phyloP scores from a whole-genome alignment of 2,113 vertebrate species.

The Anguilla japonica region DNA sequence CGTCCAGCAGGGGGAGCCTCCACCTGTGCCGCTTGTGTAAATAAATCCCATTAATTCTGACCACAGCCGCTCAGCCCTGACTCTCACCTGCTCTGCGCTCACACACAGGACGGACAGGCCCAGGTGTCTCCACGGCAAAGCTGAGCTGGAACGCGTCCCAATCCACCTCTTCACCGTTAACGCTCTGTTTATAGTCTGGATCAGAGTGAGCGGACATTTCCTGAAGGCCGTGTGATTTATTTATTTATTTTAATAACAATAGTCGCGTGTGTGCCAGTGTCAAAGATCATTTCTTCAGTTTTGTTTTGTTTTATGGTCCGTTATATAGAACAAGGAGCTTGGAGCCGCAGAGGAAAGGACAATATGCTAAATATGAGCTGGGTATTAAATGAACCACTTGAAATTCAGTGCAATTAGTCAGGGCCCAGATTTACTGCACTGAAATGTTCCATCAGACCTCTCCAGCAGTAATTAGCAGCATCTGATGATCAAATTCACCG shows the following conservation, averaged over 20 bases:
- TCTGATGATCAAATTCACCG: neutral
- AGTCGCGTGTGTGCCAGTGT: neutral
- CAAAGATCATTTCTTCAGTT: neutral
- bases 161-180: neutral
- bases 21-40: slow-evolving; percentile 24
- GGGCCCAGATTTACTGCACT: neutral
- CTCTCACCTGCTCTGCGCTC: neutral
- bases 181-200: neutral
- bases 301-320: neutral
- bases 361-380: neutral
- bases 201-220: neutral
- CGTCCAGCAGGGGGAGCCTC: neutral
- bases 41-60: neutral
- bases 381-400: neutral
- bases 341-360: neutral
- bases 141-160: neutral
- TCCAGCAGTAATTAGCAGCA: neutral
- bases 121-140: slow-evolving; percentile 35
- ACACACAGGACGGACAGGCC: slow-evolving; percentile 39
- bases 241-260: too few relatives aligned
- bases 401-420: neutral
- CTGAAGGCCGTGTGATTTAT: neutral
- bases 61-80: slow-evolving; percentile 21
- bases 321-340: neutral
- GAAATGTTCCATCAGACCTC: neutral